Base-by-base conservation (phyloP, 1,140 invertebrate genomes). In the Drosophila funebris region DNA sequence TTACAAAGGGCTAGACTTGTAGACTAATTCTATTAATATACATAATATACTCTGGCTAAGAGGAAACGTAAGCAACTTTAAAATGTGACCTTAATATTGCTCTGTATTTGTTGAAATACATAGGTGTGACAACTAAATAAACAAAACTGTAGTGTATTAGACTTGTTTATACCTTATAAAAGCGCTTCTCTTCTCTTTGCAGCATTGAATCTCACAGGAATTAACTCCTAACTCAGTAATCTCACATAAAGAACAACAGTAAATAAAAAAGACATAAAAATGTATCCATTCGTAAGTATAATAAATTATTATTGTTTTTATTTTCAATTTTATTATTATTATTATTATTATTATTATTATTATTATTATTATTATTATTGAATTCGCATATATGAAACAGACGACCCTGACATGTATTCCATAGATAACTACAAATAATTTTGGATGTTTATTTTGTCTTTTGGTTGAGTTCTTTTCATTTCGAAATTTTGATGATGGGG, bases 271-370 rank as follows among this genome's bases (percentile, higher is more conserved):
- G 24, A 46, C 14, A 64, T 36, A 14, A 58, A 29, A 46, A 75
- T 76, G 73, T 76, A 76, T 61, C 69, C 73, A 64, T 76, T 48
- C 61, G 73, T 76, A 75, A 75, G 72, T 75, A 61, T 54, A 37
- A 54, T 22, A 11, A 54, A 37, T 36, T 37, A 37, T 37, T 33
- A n/a, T n/a, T n/a, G n/a, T n/a, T n/a, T n/a, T n/a, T n/a, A n/a
- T n/a, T n/a, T n/a, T n/a, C n/a, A n/a, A n/a, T n/a, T n/a, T n/a
- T 46, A 16, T 13, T 27, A 27, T 27, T 27, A 29, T 44, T 20
- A 46, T 43, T 43, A n/a, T n/a, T 46, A 16, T 13, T 27, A 27
- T 27, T 27, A 29, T 44, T 20, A 46, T 43, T 43, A n/a, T n/a
- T n/a, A 37, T 36, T 37, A 37, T 37, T 46, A 16, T 13, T 27